Evolutionary conservation across 2,888 invertebrate species (phyloP), one percentile per base, ranked within the genome.

Genomic region (Cantharis rustica): DNA sequence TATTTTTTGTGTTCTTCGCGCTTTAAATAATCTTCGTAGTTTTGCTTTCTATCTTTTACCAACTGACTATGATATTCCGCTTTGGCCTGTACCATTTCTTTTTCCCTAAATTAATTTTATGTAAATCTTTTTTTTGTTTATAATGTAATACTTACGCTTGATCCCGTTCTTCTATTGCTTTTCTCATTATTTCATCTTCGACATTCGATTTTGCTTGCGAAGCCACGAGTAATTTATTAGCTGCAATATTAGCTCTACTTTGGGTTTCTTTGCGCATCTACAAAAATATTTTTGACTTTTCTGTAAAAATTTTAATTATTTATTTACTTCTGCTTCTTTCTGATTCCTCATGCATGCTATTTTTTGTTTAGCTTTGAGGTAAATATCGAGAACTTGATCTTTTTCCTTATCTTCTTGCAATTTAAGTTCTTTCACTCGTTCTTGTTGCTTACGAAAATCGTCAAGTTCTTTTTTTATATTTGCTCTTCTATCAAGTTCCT

Each of bases 131-230:
- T 11, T 10, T 61, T n/a, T 47, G 0, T n/a, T 17, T 27, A n/a
- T 17, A 3, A 63, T 31, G 13, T 11, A 63, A 61, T 1, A 16
- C 66, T 81, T 87, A 88, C 82, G 85, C 85, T 13, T 86, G 83
- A 10, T 88, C 88, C 82, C 86, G 86, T 85, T 92, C 91, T n/a
- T 85, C 86, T 23, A 90, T 82, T n/a, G 91, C 91, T 31, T 90
- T 90, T 15, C 89, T 86, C 0, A 90, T 82, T 0, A 88, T 88
- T 13, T 86, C 89, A 16, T 89, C 88, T 61, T 92, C 92, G 68
- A 85, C 84, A 0, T 84, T 86, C 0, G 88, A 88, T 0, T 89
- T 88, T 17, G 85, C 88, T 13, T 88, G 88, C 31, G 89, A 88
- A 0, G 89, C 88, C 0, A 88, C 87, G 69, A 88, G 87, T 77